Percentiles rank a stretch among this genome's conserved stretches.
These are phyloP conservation scores for Sitta europaea DNA, from an alignment of 2,113 vertebrate genomes.

Conservation along the genomic window DNA sequence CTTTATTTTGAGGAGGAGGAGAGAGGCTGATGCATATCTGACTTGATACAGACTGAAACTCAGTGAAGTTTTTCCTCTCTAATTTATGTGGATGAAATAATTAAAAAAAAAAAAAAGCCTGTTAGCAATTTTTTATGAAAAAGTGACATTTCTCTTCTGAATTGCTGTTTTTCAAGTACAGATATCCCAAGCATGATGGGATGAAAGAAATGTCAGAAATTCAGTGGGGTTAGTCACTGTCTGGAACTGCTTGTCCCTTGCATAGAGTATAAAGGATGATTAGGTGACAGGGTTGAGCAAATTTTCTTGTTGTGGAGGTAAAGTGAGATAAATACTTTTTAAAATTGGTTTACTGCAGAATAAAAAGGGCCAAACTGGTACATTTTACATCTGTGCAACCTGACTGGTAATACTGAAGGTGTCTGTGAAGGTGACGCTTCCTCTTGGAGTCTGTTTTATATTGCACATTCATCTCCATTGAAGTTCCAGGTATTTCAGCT, in stretches of 20 bases:
- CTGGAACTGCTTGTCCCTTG: neutral
- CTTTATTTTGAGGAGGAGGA: neutral
- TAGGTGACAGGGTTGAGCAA: neutral
- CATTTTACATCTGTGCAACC: neutral
- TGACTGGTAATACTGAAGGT: neutral
- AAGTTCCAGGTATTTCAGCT: neutral
- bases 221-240: neutral
- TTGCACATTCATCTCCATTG: neutral
- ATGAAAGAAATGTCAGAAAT: neutral
- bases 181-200: neutral
- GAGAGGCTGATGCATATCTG: rapidly evolving
- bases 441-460: neutral
- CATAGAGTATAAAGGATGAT: neutral
- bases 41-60: neutral
- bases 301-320: neutral
- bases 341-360: neutral
- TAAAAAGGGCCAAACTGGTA: neutral
- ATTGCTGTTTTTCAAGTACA: neutral
- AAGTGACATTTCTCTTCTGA: neutral
- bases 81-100: neutral
- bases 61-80: neutral
- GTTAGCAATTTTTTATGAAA: neutral
- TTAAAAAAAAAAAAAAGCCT: no score
- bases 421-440: neutral
- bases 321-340: neutral